These are phyloP conservation scores for Drosophila paramelanica DNA, from an alignment of 2,888 invertebrate species.

Conservation along the genomic window DNA sequence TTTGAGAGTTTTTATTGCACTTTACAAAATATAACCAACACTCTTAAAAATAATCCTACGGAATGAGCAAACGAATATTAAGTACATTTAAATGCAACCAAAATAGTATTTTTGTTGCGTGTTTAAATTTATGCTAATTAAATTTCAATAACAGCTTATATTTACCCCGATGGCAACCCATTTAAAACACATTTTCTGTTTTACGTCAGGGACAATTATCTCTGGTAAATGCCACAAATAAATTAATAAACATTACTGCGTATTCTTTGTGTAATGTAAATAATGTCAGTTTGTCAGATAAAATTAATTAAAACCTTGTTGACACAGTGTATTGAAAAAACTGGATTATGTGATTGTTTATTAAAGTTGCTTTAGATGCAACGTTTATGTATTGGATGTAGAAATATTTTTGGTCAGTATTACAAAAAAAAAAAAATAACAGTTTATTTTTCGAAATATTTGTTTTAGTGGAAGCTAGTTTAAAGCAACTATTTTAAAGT, in stretches of 20 bases:
- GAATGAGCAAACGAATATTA: conserved; percentile 28
- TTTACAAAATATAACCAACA: conserved; percentile 38
- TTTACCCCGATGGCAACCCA: conserved; percentile 18
- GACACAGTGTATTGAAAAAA: conserved; percentile 9
- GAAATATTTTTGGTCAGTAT: too few relatives aligned
- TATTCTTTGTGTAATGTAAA: conserved; percentile 17
- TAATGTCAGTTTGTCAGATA: conserved; percentile 44
- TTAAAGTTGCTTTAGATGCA: too few relatives aligned
- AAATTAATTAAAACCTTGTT: conserved; percentile 70
- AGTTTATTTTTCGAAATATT: background rate
- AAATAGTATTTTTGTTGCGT: conserved; percentile 44
- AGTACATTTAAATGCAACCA: conserved; percentile 27
- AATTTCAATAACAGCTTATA: conserved; percentile 68
- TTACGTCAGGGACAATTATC: conserved; percentile 54
- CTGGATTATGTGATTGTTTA: too few relatives aligned
- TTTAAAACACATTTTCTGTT: conserved; percentile 6
- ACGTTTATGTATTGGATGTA: too few relatives aligned
- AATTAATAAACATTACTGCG: conserved; percentile 37
- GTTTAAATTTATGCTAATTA: conserved; percentile 75
- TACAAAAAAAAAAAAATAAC: background rate
- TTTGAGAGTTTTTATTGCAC: conserved; percentile 4
- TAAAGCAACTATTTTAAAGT: conserved; percentile 8
- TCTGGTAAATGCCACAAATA: conserved; percentile 41
- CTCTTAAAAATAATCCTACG: conserved; percentile 4
- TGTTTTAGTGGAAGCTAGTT: background rate